Evolutionary conservation across 2,113 vertebrate species (phyloP).

Genomic region (Bothrops jararaca): DNA sequence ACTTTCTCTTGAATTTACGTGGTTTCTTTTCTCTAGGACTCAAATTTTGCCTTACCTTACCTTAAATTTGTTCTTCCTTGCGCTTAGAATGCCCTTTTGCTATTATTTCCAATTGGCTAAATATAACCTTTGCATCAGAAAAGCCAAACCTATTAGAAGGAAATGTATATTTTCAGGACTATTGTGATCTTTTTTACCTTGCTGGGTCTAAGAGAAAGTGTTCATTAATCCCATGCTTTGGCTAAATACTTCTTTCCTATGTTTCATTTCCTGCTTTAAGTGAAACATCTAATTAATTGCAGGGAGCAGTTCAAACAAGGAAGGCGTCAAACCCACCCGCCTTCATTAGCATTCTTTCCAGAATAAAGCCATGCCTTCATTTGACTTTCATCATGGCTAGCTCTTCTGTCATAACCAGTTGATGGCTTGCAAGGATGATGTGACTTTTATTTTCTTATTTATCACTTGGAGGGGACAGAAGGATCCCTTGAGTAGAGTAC

Average conservation of each 20-base stretch:
- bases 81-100: conserved; percentile 5
- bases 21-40: not conserved
- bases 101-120: conserved; percentile 27
- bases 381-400: conserved; percentile 34
- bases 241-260: conserved; percentile 40
- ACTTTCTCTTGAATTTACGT: not conserved
- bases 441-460: conserved; percentile 43
- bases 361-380: conserved; percentile 24
- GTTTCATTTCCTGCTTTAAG: conserved; percentile 40
- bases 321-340: not conserved
- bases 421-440: conserved; percentile 5
- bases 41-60: not conserved
- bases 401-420: conserved; percentile 32
- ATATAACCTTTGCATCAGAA: conserved; percentile 29
- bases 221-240: conserved; percentile 40
- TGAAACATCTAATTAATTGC: conserved; percentile 45
- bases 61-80: not conserved
- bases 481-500: conserved; percentile 42
- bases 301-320: conserved; percentile 18
- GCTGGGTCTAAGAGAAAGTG: not conserved
- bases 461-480: conserved; percentile 22
- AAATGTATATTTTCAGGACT: conserved; percentile 37
- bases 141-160: conserved; percentile 34
- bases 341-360: conserved; percentile 35
- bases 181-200: conserved; percentile 44